Base-by-base conservation (phyloP, 2,888 invertebrate species). In the Synanthedon tipuliformis region DNA sequence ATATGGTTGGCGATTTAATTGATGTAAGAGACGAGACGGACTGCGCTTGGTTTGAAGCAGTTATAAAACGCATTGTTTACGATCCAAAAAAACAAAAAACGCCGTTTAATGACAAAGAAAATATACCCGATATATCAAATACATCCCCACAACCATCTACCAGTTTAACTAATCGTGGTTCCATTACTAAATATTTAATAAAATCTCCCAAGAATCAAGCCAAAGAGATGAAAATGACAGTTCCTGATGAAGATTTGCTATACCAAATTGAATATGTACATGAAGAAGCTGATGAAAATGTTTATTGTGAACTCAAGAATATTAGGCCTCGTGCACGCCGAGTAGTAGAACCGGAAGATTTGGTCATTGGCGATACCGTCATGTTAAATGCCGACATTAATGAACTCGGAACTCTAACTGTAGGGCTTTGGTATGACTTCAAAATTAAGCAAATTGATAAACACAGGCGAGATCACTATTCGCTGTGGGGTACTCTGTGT, bases 41-140 rank as follows among this genome's bases (percentile, higher is more conserved):
- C 63, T 93, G 93, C 7, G 90, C 92, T 8, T 95, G 94, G 94
- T 90, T 90, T 73, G 94, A 94, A 78, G 93, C 90, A 0, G 89
- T 86, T 66, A 87, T 93, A 57, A 60, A 81, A 1, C 82, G 86
- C 60, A 90, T 92, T 13, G 45, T 45, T n/a, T 45, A 45, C 4
- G 45, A 45, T 15, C 45, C 45, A 45, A 15, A 45, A 5, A 45
- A 45, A 34, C 34, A 34, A 34, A 34, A 34, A 34, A 34, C 34
- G 10, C 34, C 34, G 3, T 34, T 34, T 18, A 13, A n/a, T 34
- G 40, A 51, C 8, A n/a, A 40, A 40, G 51, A 51, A 51, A 18
- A 45, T 23, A 48, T 34, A n/a, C 18, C 34, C 10, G 10, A 34
- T 34, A 10, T 10, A 10, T 34, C 10, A 34, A 34, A 34, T 34